Percentiles rank a stretch among this genome's conserved stretches.
Conservation (phyloP, 2,888 invertebrate species). For the Ischnus inquisitorius region DNA sequence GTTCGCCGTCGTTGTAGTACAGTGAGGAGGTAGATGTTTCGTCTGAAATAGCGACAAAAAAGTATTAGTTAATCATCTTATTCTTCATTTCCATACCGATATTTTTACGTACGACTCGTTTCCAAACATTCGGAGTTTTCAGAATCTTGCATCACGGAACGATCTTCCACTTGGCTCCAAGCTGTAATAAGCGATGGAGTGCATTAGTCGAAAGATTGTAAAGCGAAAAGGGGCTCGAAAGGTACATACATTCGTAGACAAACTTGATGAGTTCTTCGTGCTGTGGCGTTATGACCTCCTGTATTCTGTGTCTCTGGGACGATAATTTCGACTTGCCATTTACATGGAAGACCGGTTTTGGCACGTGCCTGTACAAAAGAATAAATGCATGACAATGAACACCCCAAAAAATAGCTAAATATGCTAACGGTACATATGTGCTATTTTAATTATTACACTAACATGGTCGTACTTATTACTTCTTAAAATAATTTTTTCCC, state of each 20-base stretch:
- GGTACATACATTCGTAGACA: conserved; percentile 93
- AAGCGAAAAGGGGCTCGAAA: conserved; percentile 71
- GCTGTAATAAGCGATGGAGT: conserved; percentile 85
- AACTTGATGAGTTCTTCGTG: conserved; percentile 95
- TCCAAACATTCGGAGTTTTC: conserved; percentile 86
- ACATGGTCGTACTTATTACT: too few relatives aligned
- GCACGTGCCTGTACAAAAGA: conserved; percentile 86
- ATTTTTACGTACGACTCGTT: conserved; percentile 57
- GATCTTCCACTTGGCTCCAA: conserved; percentile 89
- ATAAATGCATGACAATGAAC: conserved; percentile 24
- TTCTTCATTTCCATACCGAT: not conserved
- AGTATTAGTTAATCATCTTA: not conserved
- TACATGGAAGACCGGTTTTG: conserved; percentile 93
- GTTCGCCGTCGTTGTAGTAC: conserved; percentile 91
- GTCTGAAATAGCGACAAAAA: conserved; percentile 82
- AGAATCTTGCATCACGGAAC: conserved; percentile 80
- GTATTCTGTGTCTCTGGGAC: conserved; percentile 88
- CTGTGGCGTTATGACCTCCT: conserved; percentile 90
- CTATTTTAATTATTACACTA: too few relatives aligned
- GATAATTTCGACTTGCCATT: conserved; percentile 89
- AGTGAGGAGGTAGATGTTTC: conserved; percentile 84
- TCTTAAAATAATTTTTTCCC: too few relatives aligned
- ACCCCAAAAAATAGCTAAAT: not conserved
- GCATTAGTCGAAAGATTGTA: conserved; percentile 25
- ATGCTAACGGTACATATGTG: too few relatives aligned